phyloP scores from a whole-genome alignment of 2,113 vertebrate species.

The Natator depressus region DNA sequence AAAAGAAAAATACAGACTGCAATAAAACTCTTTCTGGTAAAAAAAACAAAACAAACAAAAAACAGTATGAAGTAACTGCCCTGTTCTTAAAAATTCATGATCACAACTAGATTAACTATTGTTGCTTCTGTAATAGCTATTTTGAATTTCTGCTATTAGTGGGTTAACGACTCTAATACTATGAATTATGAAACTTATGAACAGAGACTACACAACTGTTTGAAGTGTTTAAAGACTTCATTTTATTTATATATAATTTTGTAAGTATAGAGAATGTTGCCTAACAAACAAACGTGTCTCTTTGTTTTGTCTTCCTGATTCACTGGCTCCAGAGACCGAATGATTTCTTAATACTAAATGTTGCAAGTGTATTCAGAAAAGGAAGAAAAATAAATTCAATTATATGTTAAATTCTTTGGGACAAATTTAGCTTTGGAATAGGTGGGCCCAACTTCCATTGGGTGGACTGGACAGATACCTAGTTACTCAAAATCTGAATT shows the following conservation, averaged over 20 bases:
- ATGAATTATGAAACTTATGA: neutral
- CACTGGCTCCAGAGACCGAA: neutral
- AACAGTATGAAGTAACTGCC: conserved; percentile 14
- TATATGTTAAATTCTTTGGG: neutral
- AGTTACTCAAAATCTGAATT: neutral
- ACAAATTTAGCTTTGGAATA: neutral
- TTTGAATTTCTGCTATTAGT: neutral
- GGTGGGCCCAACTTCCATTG: neutral
- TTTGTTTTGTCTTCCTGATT: neutral
- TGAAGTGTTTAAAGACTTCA: neutral
- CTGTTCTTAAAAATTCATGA: neutral
- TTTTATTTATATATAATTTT: neutral
- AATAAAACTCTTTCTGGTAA: conserved; percentile 5
- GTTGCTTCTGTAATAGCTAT: neutral
- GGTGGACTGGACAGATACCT: neutral
- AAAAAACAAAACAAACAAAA: neutral
- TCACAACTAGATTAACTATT: neutral
- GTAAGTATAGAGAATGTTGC: neutral
- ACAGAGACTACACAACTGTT: neutral
- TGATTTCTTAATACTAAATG: neutral
- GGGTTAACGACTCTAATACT: neutral
- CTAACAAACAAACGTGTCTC: neutral
- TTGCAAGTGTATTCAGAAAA: neutral
- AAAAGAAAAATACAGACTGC: conserved; percentile 29
- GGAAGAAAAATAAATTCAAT: neutral